Evolutionary conservation across 1,140 invertebrate species (phyloP).

Genomic region (Megalopta genalis): DNA sequence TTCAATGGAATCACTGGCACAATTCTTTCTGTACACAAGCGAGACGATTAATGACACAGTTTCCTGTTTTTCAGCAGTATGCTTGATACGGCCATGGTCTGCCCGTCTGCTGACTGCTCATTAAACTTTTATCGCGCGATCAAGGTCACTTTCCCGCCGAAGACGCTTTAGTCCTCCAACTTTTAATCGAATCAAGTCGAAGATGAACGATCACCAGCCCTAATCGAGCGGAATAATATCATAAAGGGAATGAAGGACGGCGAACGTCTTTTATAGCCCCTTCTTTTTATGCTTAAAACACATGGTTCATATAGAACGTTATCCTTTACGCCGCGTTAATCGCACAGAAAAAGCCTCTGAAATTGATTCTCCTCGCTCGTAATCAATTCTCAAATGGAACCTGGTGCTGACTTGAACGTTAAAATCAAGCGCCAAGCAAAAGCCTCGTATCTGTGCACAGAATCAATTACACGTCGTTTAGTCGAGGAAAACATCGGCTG

Average conservation of each 20-base stretch:
- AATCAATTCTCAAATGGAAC: no score
- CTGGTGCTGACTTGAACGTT: no score
- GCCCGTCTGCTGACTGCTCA: not conserved
- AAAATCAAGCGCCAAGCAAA: no score
- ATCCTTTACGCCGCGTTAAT: not conserved
- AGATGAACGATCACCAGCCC: not conserved
- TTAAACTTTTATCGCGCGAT: conserved; percentile 6
- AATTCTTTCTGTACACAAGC: not conserved
- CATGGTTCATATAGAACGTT: not conserved
- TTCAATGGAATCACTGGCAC: not conserved
- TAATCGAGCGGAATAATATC: conserved; percentile 26
- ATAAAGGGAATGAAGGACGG: not conserved
- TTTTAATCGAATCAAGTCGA: conserved; percentile 15
- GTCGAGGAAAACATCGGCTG: no score
- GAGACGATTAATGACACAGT: not conserved
- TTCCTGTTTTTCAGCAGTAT: not conserved
- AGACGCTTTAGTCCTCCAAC: not conserved
- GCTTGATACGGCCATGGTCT: not conserved
- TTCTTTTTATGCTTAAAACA: not conserved
- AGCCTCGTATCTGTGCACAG: no score
- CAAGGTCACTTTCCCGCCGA: not conserved
- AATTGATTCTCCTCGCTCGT: not conserved
- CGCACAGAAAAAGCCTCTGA: not conserved
- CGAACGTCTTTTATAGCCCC: not conserved
- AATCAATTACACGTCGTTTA: no score